Base-by-base conservation (phyloP, 2,888 invertebrate species). In the Habrosyne pyritoides region DNA sequence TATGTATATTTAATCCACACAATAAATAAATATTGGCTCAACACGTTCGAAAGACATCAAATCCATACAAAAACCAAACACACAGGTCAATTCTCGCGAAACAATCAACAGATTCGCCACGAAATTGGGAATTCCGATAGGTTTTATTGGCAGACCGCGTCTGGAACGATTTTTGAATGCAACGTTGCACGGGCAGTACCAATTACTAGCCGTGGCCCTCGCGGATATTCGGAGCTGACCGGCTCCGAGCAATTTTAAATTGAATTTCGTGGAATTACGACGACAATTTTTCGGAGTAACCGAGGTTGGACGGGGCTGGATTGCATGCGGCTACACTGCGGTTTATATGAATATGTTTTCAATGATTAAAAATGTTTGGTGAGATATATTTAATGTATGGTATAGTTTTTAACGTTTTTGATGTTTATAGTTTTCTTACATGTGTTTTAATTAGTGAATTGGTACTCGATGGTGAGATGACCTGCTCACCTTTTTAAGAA, bases 191-290 rank as follows among this genome's bases (percentile, higher is more conserved):
- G 70, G 74, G 74, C 79, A 71, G 78, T 77, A 79, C 79, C 86
- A 87, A 88, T 89, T 88, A 87, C 84, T 71, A 77, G 78, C 69
- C 64, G 33, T 12, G 69, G 75, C 73, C 72, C 64, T 64, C 57
- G 62, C 66, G 71, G 75, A 78, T 78, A 81, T 76, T 73, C 75
- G 66, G 63, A 63, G 71, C 75, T 78, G 77, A 73, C 75, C 79
- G 63, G 71, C 75, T 77, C 70, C 60, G 75, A 83, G 75, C 79
- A 79, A 78, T 84, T 87, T 85, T 83, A 86, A 86, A 87, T 86
- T 86, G 86, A 84, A 86, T 86, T 79, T 76, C 75, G 60, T 69
- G 74, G 79, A 82, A 86, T 83, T 82, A 84, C 82, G 77, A 74
- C 77, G 77, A 79, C 82, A 76, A 80, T 82, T 84, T 50, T 84